Evolutionary conservation across 1,140 invertebrate species (phyloP).

Genomic region (Camponotus floridanus): DNA sequence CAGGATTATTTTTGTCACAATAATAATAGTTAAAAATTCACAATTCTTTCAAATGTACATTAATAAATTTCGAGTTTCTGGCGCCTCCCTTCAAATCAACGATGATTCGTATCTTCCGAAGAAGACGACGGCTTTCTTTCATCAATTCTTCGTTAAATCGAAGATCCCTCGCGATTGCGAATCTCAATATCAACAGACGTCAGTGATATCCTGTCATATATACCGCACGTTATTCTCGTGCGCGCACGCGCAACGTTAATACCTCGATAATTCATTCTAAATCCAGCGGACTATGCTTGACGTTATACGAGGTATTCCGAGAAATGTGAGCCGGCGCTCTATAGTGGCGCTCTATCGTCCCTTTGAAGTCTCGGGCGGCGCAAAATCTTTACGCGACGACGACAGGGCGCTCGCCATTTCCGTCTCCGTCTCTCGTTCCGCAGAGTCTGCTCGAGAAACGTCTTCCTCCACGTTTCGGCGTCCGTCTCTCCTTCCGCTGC

Average conservation of each 20-base stretch:
- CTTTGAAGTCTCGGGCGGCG: slow-evolving; percentile 67
- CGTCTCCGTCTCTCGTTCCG: slow-evolving; percentile 3
- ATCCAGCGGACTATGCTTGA: slow-evolving; percentile 72
- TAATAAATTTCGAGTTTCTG: background rate
- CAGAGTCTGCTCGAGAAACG: background rate
- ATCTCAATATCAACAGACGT: background rate
- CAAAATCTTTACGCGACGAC: slow-evolving; percentile 48
- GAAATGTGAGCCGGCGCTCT: slow-evolving; percentile 63
- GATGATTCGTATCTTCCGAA: background rate
- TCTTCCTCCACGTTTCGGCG: background rate
- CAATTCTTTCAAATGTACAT: background rate
- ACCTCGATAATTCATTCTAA: slow-evolving; percentile 80
- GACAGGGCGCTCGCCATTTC: slow-evolving; percentile 30
- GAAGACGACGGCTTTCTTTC: background rate
- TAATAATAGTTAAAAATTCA: background rate
- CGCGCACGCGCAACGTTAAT: slow-evolving; percentile 67
- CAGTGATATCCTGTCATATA: slow-evolving; percentile 48
- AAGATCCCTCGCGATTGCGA: background rate
- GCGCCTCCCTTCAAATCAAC: background rate
- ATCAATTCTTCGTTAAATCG: slow-evolving; percentile 2
- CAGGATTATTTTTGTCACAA: background rate
- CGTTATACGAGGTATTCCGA: slow-evolving; percentile 69
- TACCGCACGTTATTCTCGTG: slow-evolving; percentile 62
- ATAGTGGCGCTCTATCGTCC: slow-evolving; percentile 27
- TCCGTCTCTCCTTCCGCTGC: background rate